Percentiles rank a stretch among this genome's conserved stretches.
These are phyloP conservation scores for Plemyria rubiginata DNA, from an alignment of 2,888 invertebrate genomes.

Conservation along the genomic window DNA sequence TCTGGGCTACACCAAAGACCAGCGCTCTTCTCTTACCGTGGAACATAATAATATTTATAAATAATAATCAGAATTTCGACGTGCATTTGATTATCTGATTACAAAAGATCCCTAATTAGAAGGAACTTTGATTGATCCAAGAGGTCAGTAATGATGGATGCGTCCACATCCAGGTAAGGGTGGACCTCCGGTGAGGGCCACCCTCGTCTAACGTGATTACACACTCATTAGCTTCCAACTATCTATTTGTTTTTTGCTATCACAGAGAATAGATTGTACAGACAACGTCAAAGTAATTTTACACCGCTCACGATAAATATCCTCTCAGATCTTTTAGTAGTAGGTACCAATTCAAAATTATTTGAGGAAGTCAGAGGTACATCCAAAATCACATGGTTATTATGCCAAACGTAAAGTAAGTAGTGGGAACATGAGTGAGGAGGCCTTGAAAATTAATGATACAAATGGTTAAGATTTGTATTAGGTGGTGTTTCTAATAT, in stretches of 20 bases:
- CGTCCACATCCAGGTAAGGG: conserved; percentile 59
- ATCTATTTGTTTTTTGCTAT: conserved; percentile 65
- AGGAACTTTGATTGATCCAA: conserved; percentile 64
- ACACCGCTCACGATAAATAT: too few relatives aligned
- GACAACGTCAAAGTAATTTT: neutral
- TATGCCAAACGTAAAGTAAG: too few relatives aligned
- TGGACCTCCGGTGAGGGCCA: conserved; percentile 74
- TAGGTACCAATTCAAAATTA: too few relatives aligned
- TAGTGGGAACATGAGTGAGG: too few relatives aligned
- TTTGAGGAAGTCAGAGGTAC: too few relatives aligned
- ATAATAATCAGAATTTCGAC: neutral
- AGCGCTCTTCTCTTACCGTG: too few relatives aligned
- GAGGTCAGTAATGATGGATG: conserved; percentile 62
- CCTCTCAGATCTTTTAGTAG: too few relatives aligned
- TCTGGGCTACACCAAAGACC: too few relatives aligned
- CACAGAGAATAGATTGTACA: conserved; percentile 34
- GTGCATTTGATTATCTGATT: conserved; percentile 4
- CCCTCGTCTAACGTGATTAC: conserved; percentile 78
- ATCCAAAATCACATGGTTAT: too few relatives aligned
- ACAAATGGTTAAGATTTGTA: too few relatives aligned
- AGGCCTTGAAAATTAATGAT: too few relatives aligned
- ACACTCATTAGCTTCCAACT: conserved; percentile 76
- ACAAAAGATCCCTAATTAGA: conserved; percentile 42
- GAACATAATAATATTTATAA: neutral
- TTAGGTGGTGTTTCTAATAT: too few relatives aligned